These are phyloP conservation scores for Tenualosa ilisha DNA, from an alignment of 2,797 vertebrate genomes.

Conservation along the genomic window DNA sequence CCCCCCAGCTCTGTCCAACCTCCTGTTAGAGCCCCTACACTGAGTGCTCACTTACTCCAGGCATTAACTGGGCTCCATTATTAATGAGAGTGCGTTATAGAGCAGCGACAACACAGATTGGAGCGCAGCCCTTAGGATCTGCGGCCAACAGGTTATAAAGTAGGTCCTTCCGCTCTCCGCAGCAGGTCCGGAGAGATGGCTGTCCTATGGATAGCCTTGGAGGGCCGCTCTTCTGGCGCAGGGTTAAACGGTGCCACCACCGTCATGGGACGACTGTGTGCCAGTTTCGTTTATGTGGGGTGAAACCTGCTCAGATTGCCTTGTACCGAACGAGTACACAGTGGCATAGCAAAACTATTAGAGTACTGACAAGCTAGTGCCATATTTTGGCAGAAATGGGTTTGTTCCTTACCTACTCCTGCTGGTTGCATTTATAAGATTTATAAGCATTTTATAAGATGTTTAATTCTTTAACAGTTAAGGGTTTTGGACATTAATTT, in stretches of 20 bases:
- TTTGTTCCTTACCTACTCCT: not conserved
- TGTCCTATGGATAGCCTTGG: slow-evolving; percentile 3
- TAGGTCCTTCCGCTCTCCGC: slow-evolving; percentile 29
- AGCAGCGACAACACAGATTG: slow-evolving; percentile 55
- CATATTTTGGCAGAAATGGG: not conserved
- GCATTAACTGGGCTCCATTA: slow-evolving; percentile 66
- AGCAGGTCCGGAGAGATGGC: slow-evolving; percentile 10
- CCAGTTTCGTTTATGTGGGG: slow-evolving; percentile 15
- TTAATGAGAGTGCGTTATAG: slow-evolving; percentile 65
- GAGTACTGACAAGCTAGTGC: not conserved
- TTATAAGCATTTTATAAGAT: not conserved
- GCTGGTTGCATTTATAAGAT: not conserved
- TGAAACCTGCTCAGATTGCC: not conserved
- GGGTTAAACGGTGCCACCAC: not conserved
- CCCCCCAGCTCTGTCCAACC: not conserved
- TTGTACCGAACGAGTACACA: not conserved
- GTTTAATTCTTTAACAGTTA: not conserved
- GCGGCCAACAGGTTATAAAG: slow-evolving; percentile 50
- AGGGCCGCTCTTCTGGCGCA: not conserved
- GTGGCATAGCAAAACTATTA: not conserved
- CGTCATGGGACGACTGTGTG: not conserved
- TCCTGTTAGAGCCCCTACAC: slow-evolving; percentile 51
- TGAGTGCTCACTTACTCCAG: slow-evolving; percentile 54
- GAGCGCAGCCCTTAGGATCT: slow-evolving; percentile 59
- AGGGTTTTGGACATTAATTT: not conserved